A percentile compares a stretch with the other conserved stretches of the same genome.
Evolutionary conservation across 2,888 invertebrate species (phyloP).

Genomic region (Apamea epomidion): DNA sequence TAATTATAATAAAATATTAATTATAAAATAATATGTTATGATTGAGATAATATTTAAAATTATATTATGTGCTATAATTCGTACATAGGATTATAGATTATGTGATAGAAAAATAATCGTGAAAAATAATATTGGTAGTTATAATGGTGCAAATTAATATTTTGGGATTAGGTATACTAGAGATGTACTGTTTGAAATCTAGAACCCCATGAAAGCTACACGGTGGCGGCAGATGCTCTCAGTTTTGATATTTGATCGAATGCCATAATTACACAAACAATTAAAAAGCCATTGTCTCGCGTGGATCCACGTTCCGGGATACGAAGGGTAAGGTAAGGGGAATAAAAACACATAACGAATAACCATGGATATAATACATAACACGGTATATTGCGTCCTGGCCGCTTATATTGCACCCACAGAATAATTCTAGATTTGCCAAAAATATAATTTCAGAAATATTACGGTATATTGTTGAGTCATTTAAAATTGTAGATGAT

Average conservation of each 20-base stretch:
- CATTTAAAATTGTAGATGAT: not conserved
- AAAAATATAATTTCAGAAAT: not conserved
- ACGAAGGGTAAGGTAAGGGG: not conserved
- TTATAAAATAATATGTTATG: not conserved
- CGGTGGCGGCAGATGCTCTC: not conserved
- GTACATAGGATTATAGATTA: not conserved
- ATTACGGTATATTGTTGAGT: too few species aligned
- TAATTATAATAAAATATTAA: not conserved
- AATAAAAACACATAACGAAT: not conserved
- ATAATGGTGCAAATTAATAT: conserved; percentile 41
- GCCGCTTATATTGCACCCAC: not conserved
- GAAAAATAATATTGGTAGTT: conserved; percentile 1
- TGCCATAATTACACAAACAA: not conserved
- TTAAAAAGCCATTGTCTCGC: not conserved
- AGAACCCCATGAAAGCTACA: not conserved
- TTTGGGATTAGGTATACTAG: conserved; percentile 26
- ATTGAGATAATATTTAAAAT: conserved; percentile 3
- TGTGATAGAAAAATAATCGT: conserved; percentile 12
- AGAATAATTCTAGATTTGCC: not conserved
- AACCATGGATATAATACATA: not conserved
- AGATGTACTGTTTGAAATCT: conserved; percentile 49
- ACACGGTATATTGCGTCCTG: not conserved
- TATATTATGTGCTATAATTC: not conserved
- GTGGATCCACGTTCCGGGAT: not conserved
- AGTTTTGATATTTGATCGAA: not conserved